phyloP scores from a whole-genome alignment of 1,140 invertebrate genomes.

The Drosophila erecta region DNA sequence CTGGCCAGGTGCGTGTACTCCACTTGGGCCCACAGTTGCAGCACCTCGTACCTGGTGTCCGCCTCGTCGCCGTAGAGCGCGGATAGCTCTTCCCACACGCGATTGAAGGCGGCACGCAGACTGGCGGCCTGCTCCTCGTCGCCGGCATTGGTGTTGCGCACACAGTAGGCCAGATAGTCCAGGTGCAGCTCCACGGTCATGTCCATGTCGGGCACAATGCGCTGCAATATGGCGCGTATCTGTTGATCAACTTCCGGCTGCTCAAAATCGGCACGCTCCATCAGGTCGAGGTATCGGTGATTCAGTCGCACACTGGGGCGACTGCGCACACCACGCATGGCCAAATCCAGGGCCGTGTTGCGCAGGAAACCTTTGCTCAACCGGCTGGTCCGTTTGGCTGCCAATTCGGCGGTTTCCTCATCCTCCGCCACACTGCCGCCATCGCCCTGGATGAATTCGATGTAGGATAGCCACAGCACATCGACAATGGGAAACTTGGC shows the following conservation, averaged over 20 bases:
- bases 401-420: background rate
- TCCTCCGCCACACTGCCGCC: background rate
- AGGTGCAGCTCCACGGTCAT: conserved; percentile 57
- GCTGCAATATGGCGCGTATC: conserved; percentile 8
- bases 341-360: conserved; percentile 27
- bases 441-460: conserved; percentile 30
- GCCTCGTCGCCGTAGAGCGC: conserved; percentile 67
- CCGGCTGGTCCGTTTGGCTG: background rate
- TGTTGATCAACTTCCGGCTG: conserved; percentile 21
- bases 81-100: conserved; percentile 68
- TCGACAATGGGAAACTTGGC: conserved; percentile 37
- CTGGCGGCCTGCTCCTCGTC: conserved; percentile 24
- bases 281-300: conserved; percentile 43
- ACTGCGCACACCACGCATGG: conserved; percentile 22
- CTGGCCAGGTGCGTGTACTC: conserved; percentile 62
- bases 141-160: conserved; percentile 29
- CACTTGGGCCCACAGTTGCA: conserved; percentile 76
- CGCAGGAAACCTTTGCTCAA: conserved; percentile 31
- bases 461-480: conserved; percentile 55
- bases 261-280: conserved; percentile 24
- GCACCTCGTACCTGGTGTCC: conserved; percentile 72
- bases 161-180: conserved; percentile 59
- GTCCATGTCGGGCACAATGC: conserved; percentile 3
- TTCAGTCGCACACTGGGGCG: conserved; percentile 30
- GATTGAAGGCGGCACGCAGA: conserved; percentile 60